phyloP scores from a whole-genome alignment of 2,888 invertebrate genomes.

The Latheticus oryzae region DNA sequence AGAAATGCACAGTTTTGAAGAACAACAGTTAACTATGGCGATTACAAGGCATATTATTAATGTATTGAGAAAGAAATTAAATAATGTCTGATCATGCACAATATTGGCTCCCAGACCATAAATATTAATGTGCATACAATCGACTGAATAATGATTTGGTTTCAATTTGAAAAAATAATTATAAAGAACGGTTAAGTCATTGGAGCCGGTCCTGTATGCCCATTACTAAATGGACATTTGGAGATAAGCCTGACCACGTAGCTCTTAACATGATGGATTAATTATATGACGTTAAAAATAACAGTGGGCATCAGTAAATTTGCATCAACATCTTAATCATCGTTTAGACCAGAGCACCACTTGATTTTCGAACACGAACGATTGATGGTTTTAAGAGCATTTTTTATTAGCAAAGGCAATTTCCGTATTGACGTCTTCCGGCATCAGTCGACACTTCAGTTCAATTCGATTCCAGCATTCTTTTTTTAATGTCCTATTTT shows the following conservation, averaged over 20 bases:
- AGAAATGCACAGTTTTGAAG: no score
- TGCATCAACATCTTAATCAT: constrained; percentile 30
- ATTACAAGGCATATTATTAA: no score
- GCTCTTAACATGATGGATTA: no score
- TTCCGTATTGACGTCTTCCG: constrained; percentile 31
- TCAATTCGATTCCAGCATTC: constrained; percentile 20
- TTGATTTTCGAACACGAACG: constrained; percentile 21
- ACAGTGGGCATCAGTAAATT: constrained; percentile 21
- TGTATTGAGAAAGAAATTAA: no score
- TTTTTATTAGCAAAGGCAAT: constrained; percentile 29
- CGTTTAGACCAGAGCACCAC: constrained; percentile 31
- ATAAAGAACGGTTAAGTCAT: no score
- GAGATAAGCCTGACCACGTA: constrained; percentile 12
- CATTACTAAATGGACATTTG: constrained; percentile 10
- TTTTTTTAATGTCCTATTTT: constrained; percentile 27
- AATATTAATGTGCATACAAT: no score
- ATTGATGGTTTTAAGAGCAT: constrained; percentile 18
- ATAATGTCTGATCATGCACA: no score
- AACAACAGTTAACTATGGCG: no score
- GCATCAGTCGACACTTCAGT: constrained; percentile 30
- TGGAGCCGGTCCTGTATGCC: constrained; percentile 11
- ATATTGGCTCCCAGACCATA: no score
- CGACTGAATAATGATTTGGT: no score
- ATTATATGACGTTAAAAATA: constrained; percentile 23
- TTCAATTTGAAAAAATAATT: background rate